Base-by-base conservation (phyloP, 2,888 invertebrate genomes). In the Drosophila lacicola region DNA sequence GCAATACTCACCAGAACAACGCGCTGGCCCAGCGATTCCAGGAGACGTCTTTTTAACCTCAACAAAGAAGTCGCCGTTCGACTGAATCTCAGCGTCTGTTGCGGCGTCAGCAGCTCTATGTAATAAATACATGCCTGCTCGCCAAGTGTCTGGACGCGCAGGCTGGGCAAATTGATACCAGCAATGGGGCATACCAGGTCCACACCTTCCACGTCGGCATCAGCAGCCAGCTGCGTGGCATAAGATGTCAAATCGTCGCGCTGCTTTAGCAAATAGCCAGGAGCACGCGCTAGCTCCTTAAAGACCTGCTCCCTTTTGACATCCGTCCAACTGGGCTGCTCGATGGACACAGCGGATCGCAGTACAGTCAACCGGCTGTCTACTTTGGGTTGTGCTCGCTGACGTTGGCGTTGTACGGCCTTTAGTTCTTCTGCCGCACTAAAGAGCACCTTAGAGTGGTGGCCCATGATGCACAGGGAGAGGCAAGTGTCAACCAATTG, bases 121-220 rank as follows among this genome's bases (percentile, higher is more conserved):
- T 79, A 91, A 33, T 86, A 68, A 21, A 80, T 53, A 13, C 57
- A 33, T 0, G 70, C 25, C 9, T 82, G 50, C 5, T 61, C 51
- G 1, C 76, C 71, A 8, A 51, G 45, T 2, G 82, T 74, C 29
- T 89, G 80, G 0, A 91, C 76, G 3, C 89, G 74, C 21, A 92
- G 74, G 8, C 92, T 87, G 4, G 92, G 89, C 60, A 92, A 73
- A 79, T 92, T 92, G 17, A 92, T 84, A 25, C 91, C 91, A 25
- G 67, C 81, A 25, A 92, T 90, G 21, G 92, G 92, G 36, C 84
- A 80, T 0, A 90, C 88, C 8, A 91, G 44, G 13, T 88, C 77
- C 1, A 80, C 83, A 9, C 80, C 77, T 21, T 81, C 72, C 0
- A 91, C 79, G 0, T 70, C 69, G 14, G 83, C 56, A 29, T 90